A percentile compares a stretch with the other conserved stretches of the same genome.
Evolutionary conservation across 1,140 invertebrate species (phyloP).

Genomic region (Psix sp.): DNA sequence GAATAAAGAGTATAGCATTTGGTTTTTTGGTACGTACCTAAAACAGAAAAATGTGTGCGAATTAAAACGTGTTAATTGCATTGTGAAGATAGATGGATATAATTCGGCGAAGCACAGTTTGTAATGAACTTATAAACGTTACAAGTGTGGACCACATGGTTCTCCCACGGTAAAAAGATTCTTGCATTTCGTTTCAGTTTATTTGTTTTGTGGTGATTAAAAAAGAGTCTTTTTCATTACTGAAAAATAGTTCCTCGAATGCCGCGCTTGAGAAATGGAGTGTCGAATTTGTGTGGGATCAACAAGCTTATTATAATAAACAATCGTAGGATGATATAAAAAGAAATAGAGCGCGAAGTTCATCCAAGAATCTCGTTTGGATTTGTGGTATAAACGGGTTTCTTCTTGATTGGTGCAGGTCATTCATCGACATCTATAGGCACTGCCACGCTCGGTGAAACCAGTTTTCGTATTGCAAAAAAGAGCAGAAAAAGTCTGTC

Average conservation of each 20-base stretch:
- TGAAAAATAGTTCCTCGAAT: too few species aligned
- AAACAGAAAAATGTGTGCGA: slow-evolving; percentile 37
- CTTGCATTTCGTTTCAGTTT: slow-evolving; percentile 22
- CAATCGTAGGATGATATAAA: too few species aligned
- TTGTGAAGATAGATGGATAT: slow-evolving; percentile 29
- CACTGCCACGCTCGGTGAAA: slow-evolving; percentile 36
- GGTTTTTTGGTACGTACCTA: slow-evolving; percentile 38
- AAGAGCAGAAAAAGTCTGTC: slow-evolving; percentile 43
- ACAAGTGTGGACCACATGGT: slow-evolving; percentile 55
- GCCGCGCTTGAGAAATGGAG: too few species aligned
- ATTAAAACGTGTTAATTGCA: slow-evolving; percentile 27
- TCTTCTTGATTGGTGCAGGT: slow-evolving; percentile 50
- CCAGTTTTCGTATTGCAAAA: slow-evolving; percentile 59
- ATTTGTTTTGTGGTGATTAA: too few species aligned
- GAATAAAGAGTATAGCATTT: background rate
- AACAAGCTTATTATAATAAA: too few species aligned
- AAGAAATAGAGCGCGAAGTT: slow-evolving; percentile 42
- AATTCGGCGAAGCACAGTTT: too few species aligned
- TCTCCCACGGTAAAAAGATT: slow-evolving; percentile 29
- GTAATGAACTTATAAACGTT: slow-evolving; percentile 37
- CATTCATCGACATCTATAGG: slow-evolving; percentile 47
- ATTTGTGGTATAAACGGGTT: slow-evolving; percentile 31
- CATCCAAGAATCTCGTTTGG: slow-evolving; percentile 44
- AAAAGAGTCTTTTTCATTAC: too few species aligned
- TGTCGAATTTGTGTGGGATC: too few species aligned